phyloP scores from a whole-genome alignment of 2,888 invertebrate genomes.

The Sminthurinus aureus region DNA sequence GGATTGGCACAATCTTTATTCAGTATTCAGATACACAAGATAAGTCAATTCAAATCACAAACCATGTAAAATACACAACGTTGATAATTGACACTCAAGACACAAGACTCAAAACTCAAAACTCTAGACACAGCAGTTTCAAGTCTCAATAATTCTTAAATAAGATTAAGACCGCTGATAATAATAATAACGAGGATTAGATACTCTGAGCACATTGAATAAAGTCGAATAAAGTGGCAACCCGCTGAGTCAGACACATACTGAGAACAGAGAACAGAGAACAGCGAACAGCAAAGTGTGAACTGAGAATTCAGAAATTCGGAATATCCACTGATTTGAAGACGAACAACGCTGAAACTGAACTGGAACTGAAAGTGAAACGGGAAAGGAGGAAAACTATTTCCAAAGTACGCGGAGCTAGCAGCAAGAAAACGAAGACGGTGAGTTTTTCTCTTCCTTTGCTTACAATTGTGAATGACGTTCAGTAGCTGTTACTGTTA shows the following conservation, averaged over 20 bases:
- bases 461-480: not conserved
- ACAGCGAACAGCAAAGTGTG: not conserved
- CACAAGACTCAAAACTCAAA: too few relatives aligned
- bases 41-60: too few relatives aligned
- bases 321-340: too few relatives aligned
- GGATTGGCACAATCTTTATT: too few relatives aligned
- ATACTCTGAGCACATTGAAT: not conserved
- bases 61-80: too few relatives aligned
- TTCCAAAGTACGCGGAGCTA: not conserved
- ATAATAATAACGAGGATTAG: not conserved
- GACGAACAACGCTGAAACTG: not conserved
- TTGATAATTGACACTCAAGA: too few relatives aligned
- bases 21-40: too few relatives aligned
- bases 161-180: not conserved
- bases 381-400: not conserved
- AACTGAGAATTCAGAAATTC: not conserved
- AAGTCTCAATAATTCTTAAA: not conserved
- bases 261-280: not conserved
- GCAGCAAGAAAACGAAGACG: not conserved
- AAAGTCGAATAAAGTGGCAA: conserved; percentile 12
- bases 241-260: not conserved
- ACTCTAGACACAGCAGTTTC: too few relatives aligned
- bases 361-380: not conserved
- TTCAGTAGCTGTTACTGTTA: not conserved
- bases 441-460: not conserved